These are phyloP conservation scores for Amblyraja radiata DNA, from an alignment of 2,797 vertebrate species.

Conservation along the genomic window DNA sequence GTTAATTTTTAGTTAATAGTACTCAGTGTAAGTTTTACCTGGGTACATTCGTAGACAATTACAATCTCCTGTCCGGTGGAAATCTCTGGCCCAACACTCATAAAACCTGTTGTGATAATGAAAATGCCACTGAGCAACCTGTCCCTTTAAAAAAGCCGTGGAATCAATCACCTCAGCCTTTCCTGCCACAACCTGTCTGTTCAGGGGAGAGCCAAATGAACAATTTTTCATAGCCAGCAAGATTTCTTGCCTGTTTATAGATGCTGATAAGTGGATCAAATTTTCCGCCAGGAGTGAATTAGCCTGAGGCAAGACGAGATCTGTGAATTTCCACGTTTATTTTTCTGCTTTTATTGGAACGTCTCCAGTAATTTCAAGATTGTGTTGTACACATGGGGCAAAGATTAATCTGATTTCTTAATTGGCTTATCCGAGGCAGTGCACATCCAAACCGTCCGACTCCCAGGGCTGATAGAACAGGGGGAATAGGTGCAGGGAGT, in stretches of 20 bases:
- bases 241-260: not conserved
- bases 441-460: not conserved
- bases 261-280: not conserved
- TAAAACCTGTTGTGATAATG: not conserved
- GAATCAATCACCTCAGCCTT: slow-evolving; percentile 3
- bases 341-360: not conserved
- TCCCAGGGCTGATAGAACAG: not conserved
- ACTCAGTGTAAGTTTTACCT: not conserved
- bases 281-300: slow-evolving; percentile 5
- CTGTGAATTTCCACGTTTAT: not conserved
- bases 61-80: not conserved
- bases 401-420: not conserved
- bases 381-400: not conserved
- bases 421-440: not conserved
- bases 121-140: not conserved
- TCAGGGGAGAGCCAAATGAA: not conserved
- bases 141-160: not conserved
- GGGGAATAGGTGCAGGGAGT: no score
- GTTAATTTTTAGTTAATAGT: no score
- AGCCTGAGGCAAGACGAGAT: not conserved
- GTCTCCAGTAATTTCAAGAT: not conserved
- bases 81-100: not conserved
- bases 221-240: not conserved
- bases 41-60: not conserved
- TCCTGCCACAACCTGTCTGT: not conserved